phyloP scores from a whole-genome alignment of 2,888 invertebrate genomes.

The Acanthosepion esculentum region DNA sequence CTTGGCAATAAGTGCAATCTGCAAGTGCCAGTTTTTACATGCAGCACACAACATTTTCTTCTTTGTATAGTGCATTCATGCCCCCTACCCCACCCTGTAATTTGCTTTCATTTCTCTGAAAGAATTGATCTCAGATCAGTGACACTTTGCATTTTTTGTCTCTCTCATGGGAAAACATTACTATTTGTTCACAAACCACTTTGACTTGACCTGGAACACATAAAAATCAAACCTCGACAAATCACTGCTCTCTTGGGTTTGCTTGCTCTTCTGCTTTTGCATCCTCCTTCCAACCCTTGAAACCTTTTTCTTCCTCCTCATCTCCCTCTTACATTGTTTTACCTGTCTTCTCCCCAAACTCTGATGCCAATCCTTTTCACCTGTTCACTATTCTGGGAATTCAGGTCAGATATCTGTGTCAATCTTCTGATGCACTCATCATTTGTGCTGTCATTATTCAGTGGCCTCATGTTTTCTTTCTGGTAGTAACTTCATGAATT shows the following conservation, averaged over 20 bases:
- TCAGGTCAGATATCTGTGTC: conserved; percentile 20
- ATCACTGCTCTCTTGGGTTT: background rate
- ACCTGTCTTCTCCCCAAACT: background rate
- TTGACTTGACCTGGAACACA: background rate
- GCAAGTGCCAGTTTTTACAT: background rate
- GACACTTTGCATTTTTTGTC: no score
- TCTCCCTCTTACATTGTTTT: background rate
- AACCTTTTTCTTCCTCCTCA: no score
- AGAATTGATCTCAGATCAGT: no score
- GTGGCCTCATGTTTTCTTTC: background rate
- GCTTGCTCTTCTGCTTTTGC: background rate
- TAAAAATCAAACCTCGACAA: background rate
- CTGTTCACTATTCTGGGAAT: background rate
- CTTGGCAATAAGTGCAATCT: background rate
- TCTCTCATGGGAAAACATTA: background rate
- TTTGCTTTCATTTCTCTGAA: no score
- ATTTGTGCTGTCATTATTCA: background rate
- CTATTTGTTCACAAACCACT: background rate
- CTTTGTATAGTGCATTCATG: background rate
- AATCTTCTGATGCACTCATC: background rate
- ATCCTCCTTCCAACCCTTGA: background rate
- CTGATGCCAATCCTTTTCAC: background rate
- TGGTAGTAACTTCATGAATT: background rate
- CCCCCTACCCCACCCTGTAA: no score
- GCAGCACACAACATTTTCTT: background rate